Conservation (phyloP, 2,888 invertebrate species). For the Lasioglossum zephyrum region DNA sequence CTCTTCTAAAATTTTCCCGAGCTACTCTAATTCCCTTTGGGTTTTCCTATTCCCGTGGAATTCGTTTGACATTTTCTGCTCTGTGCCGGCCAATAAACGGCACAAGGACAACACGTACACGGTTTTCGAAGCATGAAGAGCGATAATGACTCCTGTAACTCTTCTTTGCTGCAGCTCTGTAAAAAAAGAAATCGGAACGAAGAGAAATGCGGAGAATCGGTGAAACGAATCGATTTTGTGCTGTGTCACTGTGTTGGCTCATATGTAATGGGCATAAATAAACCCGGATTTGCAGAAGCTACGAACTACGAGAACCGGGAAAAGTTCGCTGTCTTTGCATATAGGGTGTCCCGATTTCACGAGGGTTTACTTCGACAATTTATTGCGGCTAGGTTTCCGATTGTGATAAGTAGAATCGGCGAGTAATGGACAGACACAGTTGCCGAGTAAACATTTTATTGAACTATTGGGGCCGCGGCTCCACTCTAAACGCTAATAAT, state of each 20-base stretch:
- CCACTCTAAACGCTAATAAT: background rate
- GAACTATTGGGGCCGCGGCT: background rate
- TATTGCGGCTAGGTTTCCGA: background rate
- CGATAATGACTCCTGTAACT: conserved; percentile 4
- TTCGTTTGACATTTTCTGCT: background rate
- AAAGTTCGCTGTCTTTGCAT: background rate
- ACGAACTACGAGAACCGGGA: background rate
- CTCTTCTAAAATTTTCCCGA: background rate
- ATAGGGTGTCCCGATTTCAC: background rate
- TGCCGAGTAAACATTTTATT: background rate
- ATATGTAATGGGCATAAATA: conserved; percentile 30
- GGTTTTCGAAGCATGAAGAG: background rate
- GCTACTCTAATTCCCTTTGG: background rate
- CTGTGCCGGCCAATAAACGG: too few relatives aligned
- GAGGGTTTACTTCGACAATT: background rate
- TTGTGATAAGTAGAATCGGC: background rate
- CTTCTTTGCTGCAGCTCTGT: background rate
- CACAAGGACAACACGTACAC: background rate
- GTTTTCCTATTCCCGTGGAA: background rate
- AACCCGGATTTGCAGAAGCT: conserved; percentile 19
- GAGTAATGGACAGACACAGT: background rate
- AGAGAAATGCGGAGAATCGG: conserved; percentile 9
- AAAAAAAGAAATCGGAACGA: conserved; percentile 5
- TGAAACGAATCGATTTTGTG: conserved; percentile 22
- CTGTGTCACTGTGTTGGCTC: background rate